Conservation (phyloP, 1,140 invertebrate species). For the Drosophila ogumai region DNA sequence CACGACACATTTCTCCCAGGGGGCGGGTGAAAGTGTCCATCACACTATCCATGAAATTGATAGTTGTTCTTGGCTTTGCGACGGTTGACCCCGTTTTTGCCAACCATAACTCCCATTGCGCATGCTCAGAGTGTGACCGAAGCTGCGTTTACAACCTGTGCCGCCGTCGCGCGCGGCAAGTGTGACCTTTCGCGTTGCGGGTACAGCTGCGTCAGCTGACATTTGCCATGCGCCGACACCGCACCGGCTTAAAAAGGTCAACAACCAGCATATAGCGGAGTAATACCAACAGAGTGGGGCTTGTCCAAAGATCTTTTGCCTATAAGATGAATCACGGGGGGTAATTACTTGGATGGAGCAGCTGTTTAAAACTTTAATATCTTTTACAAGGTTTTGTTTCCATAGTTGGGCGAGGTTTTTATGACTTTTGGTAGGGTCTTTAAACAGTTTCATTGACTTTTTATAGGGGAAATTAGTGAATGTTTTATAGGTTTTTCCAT, state of each 20-base stretch:
- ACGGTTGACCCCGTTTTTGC: conserved; percentile 34
- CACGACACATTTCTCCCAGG: conserved; percentile 10
- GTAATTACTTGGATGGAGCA: conserved; percentile 2
- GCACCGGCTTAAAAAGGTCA: conserved; percentile 36
- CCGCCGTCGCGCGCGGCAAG: conserved; percentile 7
- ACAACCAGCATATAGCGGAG: conserved; percentile 7
- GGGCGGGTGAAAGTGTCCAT: conserved; percentile 26
- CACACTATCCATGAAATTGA: conserved; percentile 38
- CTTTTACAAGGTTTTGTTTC: conserved; percentile 2
- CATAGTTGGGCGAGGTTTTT: not conserved
- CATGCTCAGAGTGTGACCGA: conserved; percentile 49
- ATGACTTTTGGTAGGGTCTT: conserved; percentile 8
- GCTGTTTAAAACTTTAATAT: conserved; percentile 13
- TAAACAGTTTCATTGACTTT: conserved; percentile 16
- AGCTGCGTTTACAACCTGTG: conserved; percentile 23
- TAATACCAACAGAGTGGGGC: conserved; percentile 1
- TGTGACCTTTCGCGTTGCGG: conserved; percentile 43
- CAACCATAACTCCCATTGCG: conserved; percentile 40
- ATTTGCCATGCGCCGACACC: conserved; percentile 48
- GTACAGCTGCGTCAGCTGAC: conserved; percentile 30
- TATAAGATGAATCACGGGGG: conserved; percentile 2
- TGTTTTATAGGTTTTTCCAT: conserved; percentile 2
- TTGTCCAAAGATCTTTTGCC: conserved; percentile 5
- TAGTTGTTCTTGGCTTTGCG: conserved; percentile 16
- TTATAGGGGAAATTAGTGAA: conserved; percentile 9